phyloP scores from a whole-genome alignment of 64 coral and sea anemone species.

The Stylophora pistillata region DNA sequence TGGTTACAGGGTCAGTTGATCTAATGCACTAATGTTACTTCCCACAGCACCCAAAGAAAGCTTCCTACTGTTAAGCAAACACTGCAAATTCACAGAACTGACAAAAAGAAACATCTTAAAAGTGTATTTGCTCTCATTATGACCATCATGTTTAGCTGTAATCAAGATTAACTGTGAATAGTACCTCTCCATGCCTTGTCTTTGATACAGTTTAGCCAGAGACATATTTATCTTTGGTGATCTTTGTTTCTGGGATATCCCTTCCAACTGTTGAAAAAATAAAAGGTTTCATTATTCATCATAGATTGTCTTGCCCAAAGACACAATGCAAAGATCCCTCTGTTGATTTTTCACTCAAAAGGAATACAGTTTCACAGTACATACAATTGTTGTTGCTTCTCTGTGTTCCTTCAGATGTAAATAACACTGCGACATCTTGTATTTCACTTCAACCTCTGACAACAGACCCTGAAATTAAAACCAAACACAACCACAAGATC shows the following conservation, averaged over 20 bases:
- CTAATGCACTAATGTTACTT: too few relatives aligned
- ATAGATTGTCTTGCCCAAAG: not conserved
- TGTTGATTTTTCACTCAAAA: not conserved
- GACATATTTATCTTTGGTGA: slow-evolving; percentile 92
- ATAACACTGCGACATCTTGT: slow-evolving; percentile 91
- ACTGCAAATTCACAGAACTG: too few relatives aligned
- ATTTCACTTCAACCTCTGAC: slow-evolving; percentile 84
- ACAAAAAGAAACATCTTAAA: too few relatives aligned
- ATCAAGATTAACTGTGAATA: not conserved
- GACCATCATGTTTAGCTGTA: not conserved
- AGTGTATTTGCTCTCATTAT: not conserved
- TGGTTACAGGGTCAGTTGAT: too few relatives aligned
- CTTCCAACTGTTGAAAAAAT: slow-evolving; percentile 70
- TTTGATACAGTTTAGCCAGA: slow-evolving; percentile 88
- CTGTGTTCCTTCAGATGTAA: slow-evolving; percentile 80
- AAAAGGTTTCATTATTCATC: not conserved
- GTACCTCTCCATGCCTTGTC: slow-evolving; percentile 95
- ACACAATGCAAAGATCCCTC: not conserved
- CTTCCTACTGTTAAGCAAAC: too few relatives aligned
- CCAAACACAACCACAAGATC: not conserved
- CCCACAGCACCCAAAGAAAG: too few relatives aligned
- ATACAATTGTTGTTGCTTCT: slow-evolving; percentile 81
- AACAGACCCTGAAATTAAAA: slow-evolving; percentile 59
- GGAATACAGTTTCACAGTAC: slow-evolving; percentile 8
- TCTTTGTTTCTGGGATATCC: slow-evolving; percentile 95